Evolutionary conservation across 2,113 vertebrate species (phyloP).

Genomic region (Acrocephalus arundinaceus): DNA sequence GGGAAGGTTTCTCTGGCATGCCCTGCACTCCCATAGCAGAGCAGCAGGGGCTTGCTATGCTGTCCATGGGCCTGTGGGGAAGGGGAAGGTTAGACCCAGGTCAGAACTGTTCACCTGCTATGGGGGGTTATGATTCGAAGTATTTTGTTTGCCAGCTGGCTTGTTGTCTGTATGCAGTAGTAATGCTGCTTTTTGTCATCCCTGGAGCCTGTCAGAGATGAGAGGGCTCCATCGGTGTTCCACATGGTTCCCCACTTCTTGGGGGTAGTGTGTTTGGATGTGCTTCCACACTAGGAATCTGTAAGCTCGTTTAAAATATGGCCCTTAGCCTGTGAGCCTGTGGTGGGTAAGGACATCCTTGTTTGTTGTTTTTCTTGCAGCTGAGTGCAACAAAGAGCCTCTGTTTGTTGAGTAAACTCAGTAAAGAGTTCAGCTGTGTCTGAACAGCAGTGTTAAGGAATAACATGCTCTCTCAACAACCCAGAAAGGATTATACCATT

Average conservation of each 20-base stretch:
- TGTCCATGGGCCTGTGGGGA: background rate
- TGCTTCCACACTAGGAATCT: background rate
- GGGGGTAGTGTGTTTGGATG: background rate
- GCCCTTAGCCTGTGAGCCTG: background rate
- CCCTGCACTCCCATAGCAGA: background rate
- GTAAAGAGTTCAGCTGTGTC: background rate
- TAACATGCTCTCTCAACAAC: background rate
- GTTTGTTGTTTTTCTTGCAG: background rate
- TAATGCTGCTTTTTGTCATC: background rate
- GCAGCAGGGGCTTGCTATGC: background rate
- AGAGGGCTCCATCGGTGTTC: background rate
- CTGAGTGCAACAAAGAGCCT: background rate
- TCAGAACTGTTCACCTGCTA: background rate
- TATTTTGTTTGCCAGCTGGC: background rate
- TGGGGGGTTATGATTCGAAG: background rate
- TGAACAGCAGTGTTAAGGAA: background rate
- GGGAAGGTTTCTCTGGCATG: background rate
- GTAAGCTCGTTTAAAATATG: background rate
- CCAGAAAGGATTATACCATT: background rate
- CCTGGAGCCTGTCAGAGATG: background rate
- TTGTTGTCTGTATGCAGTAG: background rate
- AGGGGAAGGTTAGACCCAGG: background rate
- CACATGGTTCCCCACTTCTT: background rate
- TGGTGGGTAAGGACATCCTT: background rate
- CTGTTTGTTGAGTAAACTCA: background rate